A percentile compares a stretch with the other conserved stretches of the same genome.
Evolutionary conservation across 2,888 invertebrate species (phyloP).

Genomic region (Heliconius sara): DNA sequence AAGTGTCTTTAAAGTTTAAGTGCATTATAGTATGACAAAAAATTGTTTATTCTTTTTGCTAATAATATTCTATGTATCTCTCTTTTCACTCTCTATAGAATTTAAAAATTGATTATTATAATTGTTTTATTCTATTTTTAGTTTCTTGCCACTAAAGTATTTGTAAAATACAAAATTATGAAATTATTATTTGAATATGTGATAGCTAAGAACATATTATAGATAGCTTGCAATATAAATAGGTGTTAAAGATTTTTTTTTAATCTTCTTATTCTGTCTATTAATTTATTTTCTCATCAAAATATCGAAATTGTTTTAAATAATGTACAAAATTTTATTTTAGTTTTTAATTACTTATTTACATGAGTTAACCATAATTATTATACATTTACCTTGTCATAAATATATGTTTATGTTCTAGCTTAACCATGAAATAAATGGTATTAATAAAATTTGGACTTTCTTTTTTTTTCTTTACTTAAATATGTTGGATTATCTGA

Average conservation of each 20-base stretch:
- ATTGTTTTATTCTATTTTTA: slow-evolving; percentile 68
- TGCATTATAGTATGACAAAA: slow-evolving; percentile 77
- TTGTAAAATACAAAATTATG: slow-evolving; percentile 66
- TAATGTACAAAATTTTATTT: slow-evolving; percentile 76
- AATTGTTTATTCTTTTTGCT: slow-evolving; percentile 69
- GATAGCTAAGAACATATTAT: slow-evolving; percentile 79
- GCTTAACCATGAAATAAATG: slow-evolving; percentile 80
- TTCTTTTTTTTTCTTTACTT: slow-evolving; percentile 41
- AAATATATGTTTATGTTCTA: slow-evolving; percentile 76
- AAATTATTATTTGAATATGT: slow-evolving; percentile 74
- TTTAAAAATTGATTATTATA: slow-evolving; percentile 47
- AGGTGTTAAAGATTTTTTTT: slow-evolving; percentile 52
- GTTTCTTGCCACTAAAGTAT: slow-evolving; percentile 83
- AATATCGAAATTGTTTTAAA: slow-evolving; percentile 50
- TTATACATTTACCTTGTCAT: slow-evolving; percentile 68
- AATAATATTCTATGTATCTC: slow-evolving; percentile 64
- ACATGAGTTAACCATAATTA: slow-evolving; percentile 75
- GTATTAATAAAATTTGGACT: slow-evolving; percentile 65
- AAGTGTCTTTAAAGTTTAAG: slow-evolving; percentile 58
- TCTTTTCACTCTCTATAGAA: slow-evolving; percentile 80
- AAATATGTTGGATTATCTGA: too few relatives aligned
- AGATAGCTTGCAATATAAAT: slow-evolving; percentile 59
- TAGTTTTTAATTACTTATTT: slow-evolving; percentile 71
- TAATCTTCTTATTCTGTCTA: slow-evolving; percentile 25
- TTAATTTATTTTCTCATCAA: slow-evolving; percentile 59